phyloP scores from a whole-genome alignment of 2,113 vertebrate genomes.

The Pomatorhinus ruficollis region DNA sequence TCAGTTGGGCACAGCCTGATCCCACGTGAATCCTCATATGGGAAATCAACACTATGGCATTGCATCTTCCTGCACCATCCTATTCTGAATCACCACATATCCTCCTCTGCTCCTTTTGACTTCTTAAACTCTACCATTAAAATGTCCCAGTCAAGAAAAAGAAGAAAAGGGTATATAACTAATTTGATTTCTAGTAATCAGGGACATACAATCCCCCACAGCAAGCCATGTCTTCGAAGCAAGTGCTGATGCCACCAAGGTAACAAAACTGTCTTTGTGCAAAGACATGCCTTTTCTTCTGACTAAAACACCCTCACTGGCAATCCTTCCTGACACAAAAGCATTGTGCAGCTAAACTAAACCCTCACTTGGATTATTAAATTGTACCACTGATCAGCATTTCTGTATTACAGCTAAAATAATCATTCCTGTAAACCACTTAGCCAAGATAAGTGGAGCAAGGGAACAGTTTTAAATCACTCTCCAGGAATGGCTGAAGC shows the following conservation, averaged over 20 bases:
- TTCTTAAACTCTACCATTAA: background rate
- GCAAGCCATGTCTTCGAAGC: background rate
- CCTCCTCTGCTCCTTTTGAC: background rate
- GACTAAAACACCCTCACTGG: background rate
- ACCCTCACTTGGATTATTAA: background rate
- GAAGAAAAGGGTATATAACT: background rate
- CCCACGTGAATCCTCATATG: background rate
- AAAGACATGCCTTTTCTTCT: background rate
- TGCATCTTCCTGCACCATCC: background rate
- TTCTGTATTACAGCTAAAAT: constrained; percentile 8
- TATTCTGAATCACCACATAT: background rate
- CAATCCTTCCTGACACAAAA: background rate
- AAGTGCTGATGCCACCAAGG: background rate
- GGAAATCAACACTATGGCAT: background rate
- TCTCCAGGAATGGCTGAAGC: background rate
- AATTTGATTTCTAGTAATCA: background rate
- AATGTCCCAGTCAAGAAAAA: background rate
- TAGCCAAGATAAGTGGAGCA: constrained; percentile 2
- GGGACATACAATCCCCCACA: background rate
- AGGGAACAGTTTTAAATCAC: background rate
- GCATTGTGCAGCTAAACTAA: background rate
- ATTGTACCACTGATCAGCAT: constrained; percentile 13
- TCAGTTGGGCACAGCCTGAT: background rate
- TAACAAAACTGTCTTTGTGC: background rate
- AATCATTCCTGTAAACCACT: constrained; percentile 37